A percentile compares a stretch with the other conserved stretches of the same genome.
Evolutionary conservation across 35 echinoderm and acorn worm species (phyloP).

Genomic region (Diadema setosum): DNA sequence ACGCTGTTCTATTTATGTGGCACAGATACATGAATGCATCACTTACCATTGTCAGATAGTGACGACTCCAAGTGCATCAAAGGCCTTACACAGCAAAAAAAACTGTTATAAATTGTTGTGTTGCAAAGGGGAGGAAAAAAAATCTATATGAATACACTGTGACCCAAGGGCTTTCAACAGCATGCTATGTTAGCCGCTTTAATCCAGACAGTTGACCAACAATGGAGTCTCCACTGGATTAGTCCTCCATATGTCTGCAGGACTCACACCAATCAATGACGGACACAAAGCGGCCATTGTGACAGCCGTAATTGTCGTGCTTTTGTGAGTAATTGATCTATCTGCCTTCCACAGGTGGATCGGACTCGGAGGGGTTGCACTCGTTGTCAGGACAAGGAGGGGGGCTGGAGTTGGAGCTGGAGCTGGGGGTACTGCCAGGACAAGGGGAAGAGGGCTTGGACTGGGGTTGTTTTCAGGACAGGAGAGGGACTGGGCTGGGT

Average conservation of each 20-base stretch:
- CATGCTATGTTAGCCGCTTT: no score
- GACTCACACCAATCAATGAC: neutral
- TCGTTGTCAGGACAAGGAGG: neutral
- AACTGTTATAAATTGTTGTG: no score
- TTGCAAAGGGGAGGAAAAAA: no score
- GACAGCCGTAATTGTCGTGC: neutral
- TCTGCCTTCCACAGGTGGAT: neutral
- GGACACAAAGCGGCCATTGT: neutral
- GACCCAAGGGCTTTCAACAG: no score
- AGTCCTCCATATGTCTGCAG: neutral
- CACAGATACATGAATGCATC: no score
- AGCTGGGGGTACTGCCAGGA: neutral
- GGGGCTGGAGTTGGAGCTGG: neutral
- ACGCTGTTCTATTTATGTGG: no score
- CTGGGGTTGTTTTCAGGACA: no score
- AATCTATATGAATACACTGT: no score
- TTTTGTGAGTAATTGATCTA: neutral
- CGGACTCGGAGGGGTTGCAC: neutral
- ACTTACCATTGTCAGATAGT: no score
- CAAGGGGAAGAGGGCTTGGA: neutral
- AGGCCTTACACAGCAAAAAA: no score
- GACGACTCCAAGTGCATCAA: no score
- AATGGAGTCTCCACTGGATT: neutral
- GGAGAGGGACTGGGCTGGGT: no score
- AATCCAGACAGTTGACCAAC: neutral